These are phyloP conservation scores for Lampropteryx suffumata DNA, from an alignment of 2,888 invertebrate species.

Conservation along the genomic window DNA sequence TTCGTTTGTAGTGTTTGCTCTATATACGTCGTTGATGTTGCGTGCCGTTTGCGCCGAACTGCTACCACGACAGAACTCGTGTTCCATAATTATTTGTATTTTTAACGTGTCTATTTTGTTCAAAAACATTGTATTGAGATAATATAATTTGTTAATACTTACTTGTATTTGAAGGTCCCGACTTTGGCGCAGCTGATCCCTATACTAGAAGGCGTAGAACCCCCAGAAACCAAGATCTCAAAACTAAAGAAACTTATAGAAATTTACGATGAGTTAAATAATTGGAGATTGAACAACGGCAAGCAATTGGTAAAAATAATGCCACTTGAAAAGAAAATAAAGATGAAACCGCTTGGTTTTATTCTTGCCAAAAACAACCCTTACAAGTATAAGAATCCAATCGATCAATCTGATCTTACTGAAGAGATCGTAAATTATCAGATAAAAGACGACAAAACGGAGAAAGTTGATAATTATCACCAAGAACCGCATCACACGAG, in stretches of 20 bases:
- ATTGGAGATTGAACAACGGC: conserved; percentile 5
- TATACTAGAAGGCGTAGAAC: conserved; percentile 10
- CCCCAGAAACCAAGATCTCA: conserved; percentile 7
- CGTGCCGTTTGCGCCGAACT: no score
- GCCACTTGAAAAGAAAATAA: conserved; percentile 7
- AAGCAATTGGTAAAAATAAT: conserved; percentile 8
- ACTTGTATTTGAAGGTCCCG: no score
- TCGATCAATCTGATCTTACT: no score
- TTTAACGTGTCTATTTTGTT: no score
- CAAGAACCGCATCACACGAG: no score
- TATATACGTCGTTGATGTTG: no score
- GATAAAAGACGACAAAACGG: background rate
- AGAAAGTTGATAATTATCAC: background rate
- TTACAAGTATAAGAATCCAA: background rate
- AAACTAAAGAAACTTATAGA: conserved; percentile 16
- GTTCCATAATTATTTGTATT: no score
- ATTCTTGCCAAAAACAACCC: conserved; percentile 3
- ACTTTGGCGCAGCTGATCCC: conserved; percentile 13
- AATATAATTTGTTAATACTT: no score
- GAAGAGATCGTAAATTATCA: no score
- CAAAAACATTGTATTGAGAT: no score
- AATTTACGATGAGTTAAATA: conserved; percentile 7
- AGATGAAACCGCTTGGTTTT: conserved; percentile 10
- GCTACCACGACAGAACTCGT: no score
- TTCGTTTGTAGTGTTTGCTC: no score